A percentile compares a stretch with the other conserved stretches of the same genome.
phyloP scores from a whole-genome alignment of 2,113 vertebrate genomes.

The Pachyramphus minor region DNA sequence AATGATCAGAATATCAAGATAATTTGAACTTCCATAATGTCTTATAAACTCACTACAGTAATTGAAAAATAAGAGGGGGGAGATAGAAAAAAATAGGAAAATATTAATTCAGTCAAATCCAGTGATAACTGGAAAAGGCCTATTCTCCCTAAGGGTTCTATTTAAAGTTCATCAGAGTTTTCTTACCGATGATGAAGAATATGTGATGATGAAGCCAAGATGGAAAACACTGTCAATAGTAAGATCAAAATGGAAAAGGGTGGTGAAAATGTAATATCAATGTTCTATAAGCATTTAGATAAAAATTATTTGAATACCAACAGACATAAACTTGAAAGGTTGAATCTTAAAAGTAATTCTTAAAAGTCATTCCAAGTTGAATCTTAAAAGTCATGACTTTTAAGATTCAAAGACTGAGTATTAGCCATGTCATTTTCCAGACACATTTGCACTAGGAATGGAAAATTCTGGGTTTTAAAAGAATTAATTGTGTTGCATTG shows the following conservation, averaged over 20 bases:
- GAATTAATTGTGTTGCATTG: not conserved
- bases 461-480: conserved; percentile 10
- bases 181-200: not conserved
- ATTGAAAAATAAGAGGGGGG: not conserved
- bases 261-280: not conserved
- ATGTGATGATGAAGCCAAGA: not conserved
- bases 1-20: not conserved
- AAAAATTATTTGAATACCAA: not conserved
- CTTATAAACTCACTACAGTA: not conserved
- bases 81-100: not conserved
- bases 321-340: not conserved
- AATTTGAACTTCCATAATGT: not conserved
- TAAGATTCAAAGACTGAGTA: not conserved
- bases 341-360: not conserved
- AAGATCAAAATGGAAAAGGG: not conserved
- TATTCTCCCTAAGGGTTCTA: not conserved
- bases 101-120: not conserved
- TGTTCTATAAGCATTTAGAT: not conserved
- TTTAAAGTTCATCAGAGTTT: not conserved
- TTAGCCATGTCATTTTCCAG: not conserved
- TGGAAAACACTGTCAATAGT: not conserved
- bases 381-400: not conserved
- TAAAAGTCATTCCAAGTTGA: not conserved
- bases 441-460: not conserved
- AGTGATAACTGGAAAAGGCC: not conserved